A percentile compares a stretch with the other conserved stretches of the same genome.
Conservation (phyloP, 2,113 vertebrate genomes). For the Morone saxatilis region DNA sequence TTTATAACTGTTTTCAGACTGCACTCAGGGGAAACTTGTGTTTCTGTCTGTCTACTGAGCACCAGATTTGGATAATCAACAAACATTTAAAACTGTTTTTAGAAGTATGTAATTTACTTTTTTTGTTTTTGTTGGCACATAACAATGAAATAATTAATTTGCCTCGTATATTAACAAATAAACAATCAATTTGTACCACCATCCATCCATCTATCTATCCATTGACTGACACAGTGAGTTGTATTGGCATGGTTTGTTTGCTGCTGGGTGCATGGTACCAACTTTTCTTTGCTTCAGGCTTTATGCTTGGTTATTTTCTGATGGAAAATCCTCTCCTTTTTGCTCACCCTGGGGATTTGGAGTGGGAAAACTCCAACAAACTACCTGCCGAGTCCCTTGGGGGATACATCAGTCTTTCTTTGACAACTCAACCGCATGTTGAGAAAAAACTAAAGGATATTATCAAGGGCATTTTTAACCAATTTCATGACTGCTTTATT, state of each 20-base stretch:
- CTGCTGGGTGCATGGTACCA: slow-evolving; percentile 21
- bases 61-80: background rate
- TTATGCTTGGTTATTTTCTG: slow-evolving; percentile 48
- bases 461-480: slow-evolving; percentile 1
- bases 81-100: background rate
- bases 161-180: slow-evolving; percentile 1
- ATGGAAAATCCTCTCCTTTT: slow-evolving; percentile 31
- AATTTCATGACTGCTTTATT: background rate
- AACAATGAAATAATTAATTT: background rate
- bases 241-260: slow-evolving; percentile 38
- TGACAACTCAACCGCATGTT: slow-evolving; percentile 42
- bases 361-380: slow-evolving; percentile 18
- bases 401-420: slow-evolving; percentile 19
- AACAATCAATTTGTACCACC: slow-evolving; percentile 2
- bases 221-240: slow-evolving; percentile 27
- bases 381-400: slow-evolving; percentile 32
- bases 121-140: background rate
- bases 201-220: slow-evolving; percentile 27
- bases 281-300: slow-evolving; percentile 34
- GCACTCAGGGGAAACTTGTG: background rate
- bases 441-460: slow-evolving; percentile 6
- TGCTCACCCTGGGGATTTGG: slow-evolving; percentile 40
- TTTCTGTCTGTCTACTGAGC: background rate
- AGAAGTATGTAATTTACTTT: background rate
- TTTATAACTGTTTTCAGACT: background rate